phyloP scores from a whole-genome alignment of 2,113 vertebrate genomes.

The Okapia johnstoni region DNA sequence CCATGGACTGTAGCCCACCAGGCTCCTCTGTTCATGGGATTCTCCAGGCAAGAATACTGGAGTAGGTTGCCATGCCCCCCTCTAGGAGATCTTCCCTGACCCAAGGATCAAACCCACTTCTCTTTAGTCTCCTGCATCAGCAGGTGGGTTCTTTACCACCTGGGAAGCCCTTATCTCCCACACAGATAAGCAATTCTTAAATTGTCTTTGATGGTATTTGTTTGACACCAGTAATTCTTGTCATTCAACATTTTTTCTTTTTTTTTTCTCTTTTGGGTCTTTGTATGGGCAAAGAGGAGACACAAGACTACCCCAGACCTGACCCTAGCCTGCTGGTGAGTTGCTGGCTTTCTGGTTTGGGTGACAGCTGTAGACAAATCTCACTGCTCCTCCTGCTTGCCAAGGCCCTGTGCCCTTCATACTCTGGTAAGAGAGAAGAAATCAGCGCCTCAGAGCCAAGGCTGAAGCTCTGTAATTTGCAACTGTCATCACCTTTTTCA shows the following conservation, averaged over 20 bases:
- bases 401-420: neutral
- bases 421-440: neutral
- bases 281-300: neutral
- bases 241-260: neutral
- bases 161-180: neutral
- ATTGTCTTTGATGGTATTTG: slow-evolving; percentile 5
- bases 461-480: neutral
- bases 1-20: neutral
- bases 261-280: neutral
- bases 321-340: neutral
- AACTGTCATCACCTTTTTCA: neutral
- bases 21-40: neutral
- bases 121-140: neutral
- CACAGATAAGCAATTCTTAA: neutral
- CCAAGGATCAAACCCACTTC: neutral
- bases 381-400: neutral
- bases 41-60: neutral
- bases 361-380: neutral
- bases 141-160: neutral
- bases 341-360: neutral
- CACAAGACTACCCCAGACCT: neutral
- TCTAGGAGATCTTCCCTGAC: neutral
- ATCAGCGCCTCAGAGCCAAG: neutral
- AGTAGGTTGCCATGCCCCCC: neutral
- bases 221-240: slow-evolving; percentile 37